Evolutionary conservation across 2,797 vertebrate species (phyloP).

Genomic region (Poliocrania exsul): DNA sequence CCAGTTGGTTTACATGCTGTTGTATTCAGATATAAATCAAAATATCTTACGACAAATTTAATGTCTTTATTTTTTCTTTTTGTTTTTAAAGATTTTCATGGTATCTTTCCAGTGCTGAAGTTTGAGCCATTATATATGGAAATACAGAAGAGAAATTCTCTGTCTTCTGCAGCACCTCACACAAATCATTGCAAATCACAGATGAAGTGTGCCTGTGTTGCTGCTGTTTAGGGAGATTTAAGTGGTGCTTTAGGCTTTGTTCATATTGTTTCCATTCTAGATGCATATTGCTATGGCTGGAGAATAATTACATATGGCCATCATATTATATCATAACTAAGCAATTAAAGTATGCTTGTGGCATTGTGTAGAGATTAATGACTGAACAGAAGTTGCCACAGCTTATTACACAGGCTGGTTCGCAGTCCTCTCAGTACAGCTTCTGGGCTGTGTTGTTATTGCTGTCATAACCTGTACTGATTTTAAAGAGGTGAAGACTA

Average conservation of each 20-base stretch:
- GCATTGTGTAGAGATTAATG: constrained; percentile 37
- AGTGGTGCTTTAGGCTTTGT: constrained; percentile 20
- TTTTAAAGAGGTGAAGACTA: neutral
- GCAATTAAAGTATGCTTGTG: constrained; percentile 21
- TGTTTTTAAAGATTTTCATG: neutral
- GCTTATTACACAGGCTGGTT: neutral
- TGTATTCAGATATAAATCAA: neutral
- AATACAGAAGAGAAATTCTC: neutral
- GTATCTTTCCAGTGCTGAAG: neutral
- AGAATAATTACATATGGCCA: constrained; percentile 37
- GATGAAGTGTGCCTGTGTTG: neutral
- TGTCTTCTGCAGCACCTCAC: neutral
- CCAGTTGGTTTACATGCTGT: neutral
- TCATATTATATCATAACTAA: constrained; percentile 52
- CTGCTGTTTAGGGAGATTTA: neutral
- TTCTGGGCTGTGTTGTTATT: neutral
- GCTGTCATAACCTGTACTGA: neutral
- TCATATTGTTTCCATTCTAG: neutral
- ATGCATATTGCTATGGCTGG: neutral
- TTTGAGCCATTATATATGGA: neutral
- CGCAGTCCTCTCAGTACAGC: neutral
- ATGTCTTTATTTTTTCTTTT: neutral
- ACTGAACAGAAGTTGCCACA: constrained; percentile 6
- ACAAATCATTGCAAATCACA: neutral
- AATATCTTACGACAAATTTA: neutral